These are phyloP conservation scores for Enteromius thamalakanensis DNA, from an alignment of 2,797 vertebrate genomes.

Conservation along the genomic window DNA sequence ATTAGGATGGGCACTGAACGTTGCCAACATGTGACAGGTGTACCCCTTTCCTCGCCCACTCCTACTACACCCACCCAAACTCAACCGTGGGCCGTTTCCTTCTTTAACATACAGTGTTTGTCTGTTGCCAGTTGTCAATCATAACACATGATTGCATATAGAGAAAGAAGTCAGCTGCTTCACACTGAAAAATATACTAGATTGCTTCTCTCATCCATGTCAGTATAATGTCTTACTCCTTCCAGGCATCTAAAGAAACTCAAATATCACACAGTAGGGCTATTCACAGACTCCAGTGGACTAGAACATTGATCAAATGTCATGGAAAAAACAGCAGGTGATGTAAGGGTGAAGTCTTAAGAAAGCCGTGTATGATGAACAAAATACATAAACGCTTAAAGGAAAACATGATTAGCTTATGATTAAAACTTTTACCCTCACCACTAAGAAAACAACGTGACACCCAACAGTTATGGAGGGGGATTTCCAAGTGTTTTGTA, in stretches of 20 bases:
- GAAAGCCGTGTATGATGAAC: constrained; percentile 14
- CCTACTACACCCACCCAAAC: constrained; percentile 24
- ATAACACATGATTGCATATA: constrained; percentile 1
- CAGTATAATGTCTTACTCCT: neutral
- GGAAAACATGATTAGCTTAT: constrained; percentile 25
- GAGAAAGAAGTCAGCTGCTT: neutral
- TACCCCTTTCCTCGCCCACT: constrained; percentile 19
- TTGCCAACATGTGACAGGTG: constrained; percentile 57
- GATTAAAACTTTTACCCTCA: constrained; percentile 26
- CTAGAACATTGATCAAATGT: constrained; percentile 19
- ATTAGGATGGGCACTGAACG: constrained; percentile 36
- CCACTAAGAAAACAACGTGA: constrained; percentile 37
- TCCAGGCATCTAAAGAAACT: neutral
- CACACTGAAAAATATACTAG: neutral
- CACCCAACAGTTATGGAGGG: constrained; percentile 28
- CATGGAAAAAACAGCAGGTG: constrained; percentile 32
- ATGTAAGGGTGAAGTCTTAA: constrained; percentile 5
- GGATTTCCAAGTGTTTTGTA: constrained; percentile 49
- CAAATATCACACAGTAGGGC: constrained; percentile 5
- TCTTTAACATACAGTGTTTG: constrained; percentile 28
- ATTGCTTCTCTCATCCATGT: neutral
- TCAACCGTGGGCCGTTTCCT: constrained; percentile 25
- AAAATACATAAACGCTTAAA: constrained; percentile 5
- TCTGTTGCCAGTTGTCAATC: constrained; percentile 19
- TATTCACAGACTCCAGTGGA: constrained; percentile 21